Evolutionary conservation across 2,797 vertebrate species (phyloP), one percentile per base, ranked within the genome.

Genomic region (Aplochiton taeniatus): DNA sequence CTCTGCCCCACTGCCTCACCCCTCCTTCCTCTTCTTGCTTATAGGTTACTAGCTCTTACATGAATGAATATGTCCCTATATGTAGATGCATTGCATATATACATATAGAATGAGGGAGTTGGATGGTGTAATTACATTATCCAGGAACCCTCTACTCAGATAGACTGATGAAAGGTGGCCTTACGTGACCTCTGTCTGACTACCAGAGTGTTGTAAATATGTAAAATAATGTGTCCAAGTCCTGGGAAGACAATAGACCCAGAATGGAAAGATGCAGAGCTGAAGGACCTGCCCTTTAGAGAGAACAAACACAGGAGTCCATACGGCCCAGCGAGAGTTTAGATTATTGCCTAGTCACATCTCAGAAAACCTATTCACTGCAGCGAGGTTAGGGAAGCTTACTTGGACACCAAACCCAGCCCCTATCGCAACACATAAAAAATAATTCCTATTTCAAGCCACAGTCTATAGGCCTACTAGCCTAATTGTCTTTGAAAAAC

Each of bases 241-340:
- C 12, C 3, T 9, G 50, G 50, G 19, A 14, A 41, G 11, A 14
- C 11, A 48, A 12, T 48, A 48, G 14, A 11, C 4, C 11, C 12
- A 11, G 14, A 48, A 4, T 10, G 11, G 11, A 56, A 13, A 41
- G 31, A 11, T 42, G 54, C 13, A 7, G 54, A 56, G 20, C 53
- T 20, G 11, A 9, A 41, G 69, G 85, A 90, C 83, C 63, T 82
- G 85, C 77, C 88, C 83, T 83, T 81, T 81, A 73, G 67, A 73
- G 31, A 72, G 77, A 67, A 82, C 92, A 89, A 91, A 91, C 85
- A 90, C 86, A 89, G 87, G 91, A 91, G 92, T 84, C 82, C 68
- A 41, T 74, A 73, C 82, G 76, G 66, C 85, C 88, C 31, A 31
- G 31, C 6, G 31, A 31, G 31, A 31, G 31, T 31, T n/a, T n/a